phyloP scores from a whole-genome alignment of 2,113 vertebrate genomes.

The Pipa parva region DNA sequence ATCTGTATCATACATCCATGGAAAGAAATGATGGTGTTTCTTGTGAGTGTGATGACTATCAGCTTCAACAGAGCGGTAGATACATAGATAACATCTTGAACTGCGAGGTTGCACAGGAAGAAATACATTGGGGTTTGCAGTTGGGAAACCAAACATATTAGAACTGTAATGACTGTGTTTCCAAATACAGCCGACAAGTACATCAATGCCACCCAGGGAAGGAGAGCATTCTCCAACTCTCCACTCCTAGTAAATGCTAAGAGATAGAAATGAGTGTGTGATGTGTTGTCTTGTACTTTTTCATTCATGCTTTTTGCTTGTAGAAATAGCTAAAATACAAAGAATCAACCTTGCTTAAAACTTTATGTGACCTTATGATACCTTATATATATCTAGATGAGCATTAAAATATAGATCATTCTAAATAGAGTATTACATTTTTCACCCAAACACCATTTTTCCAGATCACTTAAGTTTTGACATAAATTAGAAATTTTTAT shows the following conservation, averaged over 20 bases:
- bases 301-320: no score
- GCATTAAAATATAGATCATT: no score
- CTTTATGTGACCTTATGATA: no score
- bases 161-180: background rate
- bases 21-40: background rate
- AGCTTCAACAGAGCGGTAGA: slow-evolving; percentile 11
- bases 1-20: slow-evolving; percentile 1
- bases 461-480: no score
- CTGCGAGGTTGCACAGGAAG: slow-evolving; percentile 17
- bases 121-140: slow-evolving; percentile 37
- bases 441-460: no score
- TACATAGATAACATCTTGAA: background rate
- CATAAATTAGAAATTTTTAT: no score
- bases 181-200: background rate
- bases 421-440: no score
- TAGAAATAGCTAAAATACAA: no score
- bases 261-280: background rate
- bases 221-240: background rate
- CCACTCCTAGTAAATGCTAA: background rate
- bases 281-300: background rate
- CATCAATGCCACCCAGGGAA: background rate
- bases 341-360: no score
- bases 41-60: background rate
- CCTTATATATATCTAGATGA: no score
- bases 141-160: background rate